A percentile compares a stretch with the other conserved stretches of the same genome.
Conservation (phyloP, 2,113 vertebrate genomes). For the Notarius quadriscutis region DNA sequence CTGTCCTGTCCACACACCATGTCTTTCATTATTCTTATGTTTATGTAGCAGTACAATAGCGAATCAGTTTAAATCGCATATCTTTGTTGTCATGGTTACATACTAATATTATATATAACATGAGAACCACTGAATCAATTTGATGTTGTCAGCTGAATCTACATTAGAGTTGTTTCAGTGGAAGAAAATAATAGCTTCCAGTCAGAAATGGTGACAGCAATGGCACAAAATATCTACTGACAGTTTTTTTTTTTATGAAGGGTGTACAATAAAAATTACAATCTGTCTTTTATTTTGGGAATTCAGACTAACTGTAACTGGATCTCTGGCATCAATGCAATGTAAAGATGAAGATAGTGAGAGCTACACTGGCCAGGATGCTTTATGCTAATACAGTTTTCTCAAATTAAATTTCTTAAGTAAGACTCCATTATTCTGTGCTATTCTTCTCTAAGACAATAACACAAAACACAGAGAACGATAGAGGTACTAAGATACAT, state of each 20-base stretch:
- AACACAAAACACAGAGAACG: background rate
- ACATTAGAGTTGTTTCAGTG: background rate
- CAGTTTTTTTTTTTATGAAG: background rate
- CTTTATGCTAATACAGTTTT: background rate
- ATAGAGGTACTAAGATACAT: background rate
- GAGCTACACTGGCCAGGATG: background rate
- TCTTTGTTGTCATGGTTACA: background rate
- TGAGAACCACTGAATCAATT: background rate
- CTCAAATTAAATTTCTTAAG: background rate
- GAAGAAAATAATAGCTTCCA: background rate
- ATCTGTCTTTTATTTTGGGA: background rate
- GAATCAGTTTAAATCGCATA: background rate
- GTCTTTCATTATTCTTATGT: background rate
- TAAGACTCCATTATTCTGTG: background rate
- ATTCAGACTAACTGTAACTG: background rate
- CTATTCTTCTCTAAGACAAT: background rate
- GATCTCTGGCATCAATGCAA: background rate
- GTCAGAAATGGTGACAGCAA: background rate
- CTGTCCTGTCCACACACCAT: background rate
- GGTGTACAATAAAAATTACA: background rate
- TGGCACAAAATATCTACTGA: background rate
- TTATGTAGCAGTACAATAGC: background rate
- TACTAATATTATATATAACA: background rate
- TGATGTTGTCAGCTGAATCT: slow-evolving; percentile 1
- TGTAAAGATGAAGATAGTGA: background rate